A percentile compares a stretch with the other conserved stretches of the same genome.
Evolutionary conservation across 2,113 vertebrate genomes (phyloP).

Genomic region (Upupa epops): DNA sequence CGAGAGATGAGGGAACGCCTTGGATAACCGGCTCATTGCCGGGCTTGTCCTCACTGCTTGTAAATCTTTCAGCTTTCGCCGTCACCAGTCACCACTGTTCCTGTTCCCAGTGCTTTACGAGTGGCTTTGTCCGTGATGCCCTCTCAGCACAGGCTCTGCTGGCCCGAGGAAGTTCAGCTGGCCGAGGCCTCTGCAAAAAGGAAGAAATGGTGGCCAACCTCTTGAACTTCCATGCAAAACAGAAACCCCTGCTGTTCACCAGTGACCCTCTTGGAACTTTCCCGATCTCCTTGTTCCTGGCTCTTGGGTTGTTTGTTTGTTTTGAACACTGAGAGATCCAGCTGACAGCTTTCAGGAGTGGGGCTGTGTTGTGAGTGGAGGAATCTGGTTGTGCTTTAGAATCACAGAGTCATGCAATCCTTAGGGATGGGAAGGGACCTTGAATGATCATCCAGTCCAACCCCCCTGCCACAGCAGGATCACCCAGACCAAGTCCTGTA

Average conservation of each 20-base stretch:
- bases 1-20: not conserved
- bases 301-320: slow-evolving; percentile 57
- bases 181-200: slow-evolving; percentile 80
- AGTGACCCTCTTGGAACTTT: slow-evolving; percentile 64
- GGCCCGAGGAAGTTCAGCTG: slow-evolving; percentile 90
- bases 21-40: slow-evolving; percentile 38
- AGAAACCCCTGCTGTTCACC: slow-evolving; percentile 45
- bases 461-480: too few species aligned
- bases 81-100: slow-evolving; percentile 86
- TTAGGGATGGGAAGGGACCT: too few species aligned
- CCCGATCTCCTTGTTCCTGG: slow-evolving; percentile 70
- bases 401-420: too few species aligned
- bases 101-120: slow-evolving; percentile 87
- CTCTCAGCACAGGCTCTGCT: slow-evolving; percentile 83
- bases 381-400: slow-evolving; percentile 65
- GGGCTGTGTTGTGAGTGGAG: slow-evolving; percentile 62
- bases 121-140: slow-evolving; percentile 81
- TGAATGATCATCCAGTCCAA: too few species aligned
- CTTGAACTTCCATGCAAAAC: slow-evolving; percentile 81
- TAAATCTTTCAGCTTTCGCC: slow-evolving; percentile 89
- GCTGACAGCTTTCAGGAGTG: slow-evolving; percentile 57
- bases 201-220: slow-evolving; percentile 92
- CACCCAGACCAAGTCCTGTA: too few species aligned
- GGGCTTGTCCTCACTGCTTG: slow-evolving; percentile 71
- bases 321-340: slow-evolving; percentile 67